Base-by-base conservation (phyloP, 2,113 vertebrate species). In the Pagrus major region DNA sequence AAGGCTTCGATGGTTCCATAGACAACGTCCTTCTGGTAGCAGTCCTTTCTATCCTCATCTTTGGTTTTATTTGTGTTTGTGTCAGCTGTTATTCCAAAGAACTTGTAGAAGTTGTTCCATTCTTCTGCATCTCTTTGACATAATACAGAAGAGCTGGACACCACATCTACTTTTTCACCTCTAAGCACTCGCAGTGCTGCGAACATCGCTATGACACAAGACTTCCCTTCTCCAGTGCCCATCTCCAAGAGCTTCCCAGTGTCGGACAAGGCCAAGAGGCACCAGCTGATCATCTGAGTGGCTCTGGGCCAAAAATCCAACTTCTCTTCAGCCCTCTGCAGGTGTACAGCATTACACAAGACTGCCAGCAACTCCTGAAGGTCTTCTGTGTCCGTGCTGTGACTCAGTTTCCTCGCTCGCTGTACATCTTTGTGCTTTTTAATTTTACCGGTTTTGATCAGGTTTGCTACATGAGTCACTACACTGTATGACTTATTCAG, bases 151-250 rank as follows among this genome's bases (percentile, higher is more conserved):
- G 77, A 85, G 20, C 71, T 80, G 14, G 83, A 85, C 20, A 85
- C 52, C 23, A 85, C 71, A 47, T 85, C 77, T 1, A 85, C 66
- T 23, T 84, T 85, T 76, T 80, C n/a, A n/a, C n/a, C n/a, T n/a
- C n/a, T n/a, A n/a, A n/a, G n/a, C n/a, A n/a, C 77, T 41, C 67
- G 77, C 16, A 85, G 59, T 1, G n/a, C 72, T 1, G 83, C 77
- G 51, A 85, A 85, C 83, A 85, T 85, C 1, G 77, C 83, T 18
- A 85, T 80, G 52, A 76, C 83, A 31, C 71, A 85, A 41, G 83
- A 85, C 9, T 80, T 85, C 3, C 83, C 83, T 23, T 85, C 83
- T 41, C 83, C 67, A 47, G 83, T 85, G 56, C 77, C 76, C 82
- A 84, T 84, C 49, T 84, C 82, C 52, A 84, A 52, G 15, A 84